phyloP scores from a whole-genome alignment of 2,888 invertebrate genomes.

The Chrysotoxum bicinctum region DNA sequence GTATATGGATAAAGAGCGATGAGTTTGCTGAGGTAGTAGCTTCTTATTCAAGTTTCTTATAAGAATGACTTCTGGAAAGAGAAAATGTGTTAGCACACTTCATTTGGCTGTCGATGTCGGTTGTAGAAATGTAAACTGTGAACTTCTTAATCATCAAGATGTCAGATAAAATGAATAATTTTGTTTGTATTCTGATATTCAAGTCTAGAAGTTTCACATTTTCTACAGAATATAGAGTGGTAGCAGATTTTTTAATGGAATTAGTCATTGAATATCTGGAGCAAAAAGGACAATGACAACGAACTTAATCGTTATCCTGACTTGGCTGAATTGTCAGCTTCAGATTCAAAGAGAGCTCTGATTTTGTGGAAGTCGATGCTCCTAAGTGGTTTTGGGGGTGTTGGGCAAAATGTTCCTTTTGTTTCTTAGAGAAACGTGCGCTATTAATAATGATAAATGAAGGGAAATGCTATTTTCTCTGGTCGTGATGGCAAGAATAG shows the following conservation, averaged over 20 bases:
- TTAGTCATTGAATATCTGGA: conserved; percentile 12
- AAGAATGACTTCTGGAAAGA: neutral
- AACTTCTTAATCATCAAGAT: conserved; percentile 55
- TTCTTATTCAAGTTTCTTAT: conserved; percentile 23
- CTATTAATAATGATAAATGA: conserved; percentile 4
- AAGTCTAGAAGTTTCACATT: conserved; percentile 6
- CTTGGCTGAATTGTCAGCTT: conserved; percentile 28
- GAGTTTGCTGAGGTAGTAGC: neutral
- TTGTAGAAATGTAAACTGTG: conserved; percentile 43
- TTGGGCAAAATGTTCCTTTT: conserved; percentile 2
- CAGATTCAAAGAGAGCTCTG: conserved; percentile 14
- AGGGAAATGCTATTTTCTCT: neutral
- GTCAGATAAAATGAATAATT: conserved; percentile 47
- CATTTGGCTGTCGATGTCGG: conserved; percentile 27
- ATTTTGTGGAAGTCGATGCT: neutral
- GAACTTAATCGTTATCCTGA: conserved; percentile 28
- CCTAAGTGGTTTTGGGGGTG: conserved; percentile 4
- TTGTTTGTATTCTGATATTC: conserved; percentile 36
- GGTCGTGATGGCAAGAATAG: neutral
- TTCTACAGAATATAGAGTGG: neutral
- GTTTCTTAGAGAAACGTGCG: neutral
- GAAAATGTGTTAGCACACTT: conserved; percentile 60
- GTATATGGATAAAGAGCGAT: neutral
- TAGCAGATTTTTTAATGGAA: conserved; percentile 19
- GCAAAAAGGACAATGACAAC: conserved; percentile 21